These are phyloP conservation scores for Porites divaricata DNA, from an alignment of 92 coral and sea anemone species.

Conservation along the genomic window DNA sequence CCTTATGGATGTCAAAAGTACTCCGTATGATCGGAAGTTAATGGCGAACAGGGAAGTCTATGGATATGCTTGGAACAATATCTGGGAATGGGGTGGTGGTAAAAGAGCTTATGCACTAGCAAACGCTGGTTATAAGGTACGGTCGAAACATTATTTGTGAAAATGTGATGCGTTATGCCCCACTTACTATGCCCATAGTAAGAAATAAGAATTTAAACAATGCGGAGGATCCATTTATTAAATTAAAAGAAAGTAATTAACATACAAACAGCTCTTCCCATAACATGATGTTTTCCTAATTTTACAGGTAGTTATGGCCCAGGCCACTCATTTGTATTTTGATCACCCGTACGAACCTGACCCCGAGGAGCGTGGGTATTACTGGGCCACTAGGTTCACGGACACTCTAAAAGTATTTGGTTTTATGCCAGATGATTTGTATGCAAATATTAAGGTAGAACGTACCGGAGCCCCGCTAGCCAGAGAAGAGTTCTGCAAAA, in stretches of 20 bases:
- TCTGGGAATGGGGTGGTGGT: constrained; percentile 94
- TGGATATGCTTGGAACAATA: constrained; percentile 95
- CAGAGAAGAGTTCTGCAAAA: constrained; percentile 60
- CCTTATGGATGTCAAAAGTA: constrained; percentile 60
- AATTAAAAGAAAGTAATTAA: too few relatives aligned
- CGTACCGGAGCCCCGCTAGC: constrained; percentile 65
- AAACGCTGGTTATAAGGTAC: constrained; percentile 90
- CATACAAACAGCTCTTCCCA: not conserved
- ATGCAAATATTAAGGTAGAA: constrained; percentile 69
- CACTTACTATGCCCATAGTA: not conserved
- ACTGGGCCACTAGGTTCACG: constrained; percentile 98
- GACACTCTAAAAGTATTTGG: constrained; percentile 91
- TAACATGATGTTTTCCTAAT: not conserved
- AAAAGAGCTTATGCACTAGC: constrained; percentile 86
- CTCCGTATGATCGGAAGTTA: constrained; percentile 68
- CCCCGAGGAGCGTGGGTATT: constrained; percentile 98
- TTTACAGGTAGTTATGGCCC: constrained; percentile 80
- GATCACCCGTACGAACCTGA: constrained; percentile 98
- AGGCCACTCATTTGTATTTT: constrained; percentile 96
- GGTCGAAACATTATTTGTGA: not conserved
- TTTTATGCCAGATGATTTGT: constrained; percentile 86
- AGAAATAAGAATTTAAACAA: too few relatives aligned
- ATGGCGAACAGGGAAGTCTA: constrained; percentile 69
- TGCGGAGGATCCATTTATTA: too few relatives aligned
- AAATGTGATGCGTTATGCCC: not conserved